Percentiles rank a stretch among this genome's conserved stretches.
Evolutionary conservation across 2,888 invertebrate species (phyloP).

Genomic region (Ypsolopha sequella): DNA sequence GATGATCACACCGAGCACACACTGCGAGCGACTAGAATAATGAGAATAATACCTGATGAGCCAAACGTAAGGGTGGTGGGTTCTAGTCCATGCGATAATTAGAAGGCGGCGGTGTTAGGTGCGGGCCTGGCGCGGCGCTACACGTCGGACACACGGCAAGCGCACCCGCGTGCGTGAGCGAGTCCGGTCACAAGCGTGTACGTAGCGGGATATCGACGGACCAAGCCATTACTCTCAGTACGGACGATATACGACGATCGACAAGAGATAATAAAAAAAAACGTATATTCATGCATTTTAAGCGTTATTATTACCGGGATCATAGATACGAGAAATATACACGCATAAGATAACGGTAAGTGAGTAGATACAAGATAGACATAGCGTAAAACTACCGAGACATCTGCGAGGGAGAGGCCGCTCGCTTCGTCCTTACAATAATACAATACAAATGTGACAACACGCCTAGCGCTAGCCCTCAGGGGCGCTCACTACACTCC

Average conservation of each 20-base stretch:
- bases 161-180: conserved; percentile 63
- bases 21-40: conserved; percentile 62
- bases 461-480: conserved; percentile 65
- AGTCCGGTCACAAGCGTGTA: conserved; percentile 63
- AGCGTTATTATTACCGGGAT: conserved; percentile 92
- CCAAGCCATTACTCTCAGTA: conserved; percentile 66
- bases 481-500: conserved; percentile 60
- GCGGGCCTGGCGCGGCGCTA: conserved; percentile 60
- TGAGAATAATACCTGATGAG: conserved; percentile 69
- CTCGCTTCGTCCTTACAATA: conserved; percentile 65
- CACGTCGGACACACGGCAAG: conserved; percentile 62
- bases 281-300: conserved; percentile 90
- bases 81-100: conserved; percentile 69
- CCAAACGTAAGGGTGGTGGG: conserved; percentile 69
- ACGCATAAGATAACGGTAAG: conserved; percentile 66
- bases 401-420: conserved; percentile 56
- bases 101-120: conserved; percentile 69
- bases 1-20: conserved; percentile 53
- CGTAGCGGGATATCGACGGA: conserved; percentile 67
- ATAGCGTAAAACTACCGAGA: conserved; percentile 65
- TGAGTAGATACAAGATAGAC: conserved; percentile 53
- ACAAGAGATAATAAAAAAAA: conserved; percentile 73
- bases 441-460: conserved; percentile 69
- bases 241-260: conserved; percentile 61
- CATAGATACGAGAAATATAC: conserved; percentile 70